Evolutionary conservation across 2,888 invertebrate genomes (phyloP), one percentile per base, ranked within the genome.

Genomic region (Endomychus coccineus): DNA sequence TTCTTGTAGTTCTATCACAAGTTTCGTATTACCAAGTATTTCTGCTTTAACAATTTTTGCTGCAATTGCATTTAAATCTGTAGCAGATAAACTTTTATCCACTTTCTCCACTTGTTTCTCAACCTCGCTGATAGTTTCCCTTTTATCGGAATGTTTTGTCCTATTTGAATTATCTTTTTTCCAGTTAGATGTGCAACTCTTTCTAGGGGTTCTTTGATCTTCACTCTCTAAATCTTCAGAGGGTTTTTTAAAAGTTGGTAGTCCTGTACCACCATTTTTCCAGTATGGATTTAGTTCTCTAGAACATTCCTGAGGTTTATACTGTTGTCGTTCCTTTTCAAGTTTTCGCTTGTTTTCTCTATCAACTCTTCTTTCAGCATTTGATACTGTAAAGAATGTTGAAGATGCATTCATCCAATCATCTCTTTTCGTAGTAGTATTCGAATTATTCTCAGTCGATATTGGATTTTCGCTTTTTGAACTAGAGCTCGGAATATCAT

Each of bases 1-100:
- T 2, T 64, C 56, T 64, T 86, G 87, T 27, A 95, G 67, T 56
- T 85, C 75, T 21, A 64, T 59, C 0, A 82, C 82, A 34, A 83
- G 60, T 43, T 75, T 74, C 57, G 62, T 67, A 59, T 95, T 80
- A 11, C 92, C 95, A 73, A 91, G 77, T 51, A 98, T 78, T 74
- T 97, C 94, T 9, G 96, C 95, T 70, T 92, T 92, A 0, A 97
- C 70, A 44, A 94, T 77, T 68, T 85, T 90, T 2, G 95, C 91
- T 23, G 82, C 90, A 24, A 98, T 62, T 51, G 82, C 80, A 67
- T 97, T 98, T 74, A 92, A 78, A 62, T 96, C 86, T 48, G 12
- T 79, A 64, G 87, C 83, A 27, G 80, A 78, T 11, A 86, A 63
- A 49, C 45, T 35, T 29, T 40, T 41, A 42, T 43, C 36, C 22